Evolutionary conservation across 2,888 invertebrate genomes (phyloP), one percentile per base, ranked within the genome.

Genomic region (Slavum lentiscoides): DNA sequence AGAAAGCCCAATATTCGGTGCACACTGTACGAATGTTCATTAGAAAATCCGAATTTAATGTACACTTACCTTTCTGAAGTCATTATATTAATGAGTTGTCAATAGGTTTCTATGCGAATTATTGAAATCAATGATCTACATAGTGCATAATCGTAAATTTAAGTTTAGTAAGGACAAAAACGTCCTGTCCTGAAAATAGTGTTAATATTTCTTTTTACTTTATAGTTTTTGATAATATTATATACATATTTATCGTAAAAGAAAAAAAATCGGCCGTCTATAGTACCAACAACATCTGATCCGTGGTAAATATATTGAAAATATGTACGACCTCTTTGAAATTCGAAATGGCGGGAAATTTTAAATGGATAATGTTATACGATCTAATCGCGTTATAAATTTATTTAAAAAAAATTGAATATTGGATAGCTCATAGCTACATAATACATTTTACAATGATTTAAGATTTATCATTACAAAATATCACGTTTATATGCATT

Each of bases 221-320:
- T 59, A 58, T 58, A 67, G 21, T 59, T 67, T 75, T 67, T 75
- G 75, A 67, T 75, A 67, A 75, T 67, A 43, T 55, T 74, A 74
- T 58, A 75, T 43, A 75, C 39, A 64, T 39, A 64, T 66, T 58
- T 75, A 43, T 67, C 59, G 43, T 21, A 23, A 23, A 21, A 4
- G 30, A 67, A 39, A 67, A 75, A 74, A 75, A 75, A 67, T 75
- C 67, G 58, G 58, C 39, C 58, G 67, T 30, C 30, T 75, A 37
- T 43, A 75, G 19, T 75, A 67, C 75, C 74, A 67, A 75, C 75
- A 75, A 30, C 75, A 75, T 59, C 67, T 75, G 75, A 75, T 75
- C 23, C 39, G 8, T 23, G 17, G 49, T 55, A 66, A 74, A 74
- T 74, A 21, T 74, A 37, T 21, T 55, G 17, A 43, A 7, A 11